These are phyloP conservation scores for Anableps anableps DNA, from an alignment of 2,797 vertebrate genomes.

Conservation along the genomic window DNA sequence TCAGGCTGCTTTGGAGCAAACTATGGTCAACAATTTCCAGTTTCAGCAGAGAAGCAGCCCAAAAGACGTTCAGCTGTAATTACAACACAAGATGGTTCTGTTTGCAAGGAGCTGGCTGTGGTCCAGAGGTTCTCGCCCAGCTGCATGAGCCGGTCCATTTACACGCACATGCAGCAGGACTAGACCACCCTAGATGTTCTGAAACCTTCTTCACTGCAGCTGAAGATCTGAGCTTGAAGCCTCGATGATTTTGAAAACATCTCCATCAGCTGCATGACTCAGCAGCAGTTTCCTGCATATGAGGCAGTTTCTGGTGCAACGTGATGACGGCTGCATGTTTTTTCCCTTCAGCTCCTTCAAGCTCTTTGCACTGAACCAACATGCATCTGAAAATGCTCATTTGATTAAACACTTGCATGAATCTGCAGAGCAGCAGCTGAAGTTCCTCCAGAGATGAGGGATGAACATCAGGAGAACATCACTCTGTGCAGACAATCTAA, in stretches of 20 bases:
- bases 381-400: background rate
- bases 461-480: background rate
- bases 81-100: background rate
- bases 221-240: no score
- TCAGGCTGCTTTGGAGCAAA: no score
- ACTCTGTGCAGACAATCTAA: background rate
- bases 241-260: no score
- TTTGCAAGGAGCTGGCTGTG: no score
- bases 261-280: no score
- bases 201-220: no score
- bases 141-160: background rate
- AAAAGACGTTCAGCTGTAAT: background rate
- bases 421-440: background rate
- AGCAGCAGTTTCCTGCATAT: background rate
- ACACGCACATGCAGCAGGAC: no score
- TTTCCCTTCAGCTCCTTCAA: background rate
- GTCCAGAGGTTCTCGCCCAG: no score
- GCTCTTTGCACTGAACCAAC: background rate
- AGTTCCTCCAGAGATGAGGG: background rate
- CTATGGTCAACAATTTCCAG: background rate
- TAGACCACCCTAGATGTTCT: background rate
- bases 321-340: background rate
- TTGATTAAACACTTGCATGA: background rate
- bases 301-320: background rate
- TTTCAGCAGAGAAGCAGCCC: background rate